Base-by-base conservation (phyloP, 2,888 invertebrate genomes). In the Eustalomyia histrio region DNA sequence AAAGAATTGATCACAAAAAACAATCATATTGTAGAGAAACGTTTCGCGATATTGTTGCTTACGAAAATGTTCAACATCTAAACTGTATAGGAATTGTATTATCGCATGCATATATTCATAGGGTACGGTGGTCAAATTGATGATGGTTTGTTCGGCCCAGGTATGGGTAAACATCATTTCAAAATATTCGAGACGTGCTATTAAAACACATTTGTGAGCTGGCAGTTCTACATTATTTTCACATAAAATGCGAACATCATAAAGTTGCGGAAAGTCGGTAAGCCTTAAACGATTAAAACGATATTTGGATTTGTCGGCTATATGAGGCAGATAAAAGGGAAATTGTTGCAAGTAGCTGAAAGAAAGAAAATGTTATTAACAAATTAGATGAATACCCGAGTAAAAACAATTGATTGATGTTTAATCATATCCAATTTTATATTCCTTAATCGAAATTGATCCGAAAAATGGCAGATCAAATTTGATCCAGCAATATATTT, bases 121-220 rank as follows among this genome's bases (percentile, higher is more conserved):
- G 3, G 90, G 88, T 17, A 91, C 86, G 2, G 88, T 88, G 9
- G 85, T 85, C 52, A 91, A 80, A 80, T 87, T 88, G 1, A 91
- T 88, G 0, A 84, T 85, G 5, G 85, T 85, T 2, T 85, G 87
- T 80, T 90, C 90, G 1, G 88, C 86, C 97, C 97, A 97, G 55
- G 94, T 93, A 85, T 94, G 93, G 86, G 94, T 93, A 85, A 97
- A 94, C 95, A 97, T 95, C 85, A 94, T 94, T 80, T 94, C 93
- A 88, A 97, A 97, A 90, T 97, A 97, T 83, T 97, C 96, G n/a
- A 95, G 91, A 39, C 96, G 91, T 0, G 96, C 94, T 0, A 94
- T 94, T 17, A 97, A 90, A n/a, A 97, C 91, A 87, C 96, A 97
- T 86, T 94, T 95, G 88, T 97, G 97, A 0, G 95, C 96, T 0